These are phyloP conservation scores for Clusia tigrina DNA, from an alignment of 2,888 invertebrate genomes.

Conservation along the genomic window DNA sequence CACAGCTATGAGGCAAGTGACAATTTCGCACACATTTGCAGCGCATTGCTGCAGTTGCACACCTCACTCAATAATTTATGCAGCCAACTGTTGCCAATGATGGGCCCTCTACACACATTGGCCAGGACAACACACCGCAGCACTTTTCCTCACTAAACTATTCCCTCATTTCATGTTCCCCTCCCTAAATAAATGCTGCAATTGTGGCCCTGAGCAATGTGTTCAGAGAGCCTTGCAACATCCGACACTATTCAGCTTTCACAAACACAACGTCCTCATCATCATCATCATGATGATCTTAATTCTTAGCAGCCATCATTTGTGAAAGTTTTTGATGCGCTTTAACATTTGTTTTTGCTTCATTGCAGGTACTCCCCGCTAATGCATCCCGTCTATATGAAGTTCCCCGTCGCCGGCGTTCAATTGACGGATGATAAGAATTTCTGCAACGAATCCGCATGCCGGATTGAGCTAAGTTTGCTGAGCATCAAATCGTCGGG, in stretches of 20 bases:
- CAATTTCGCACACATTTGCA: background rate
- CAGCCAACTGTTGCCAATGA: background rate
- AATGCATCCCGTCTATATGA: conserved; percentile 55
- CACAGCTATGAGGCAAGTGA: background rate
- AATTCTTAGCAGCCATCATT: conserved; percentile 41
- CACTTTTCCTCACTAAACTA: too few relatives aligned
- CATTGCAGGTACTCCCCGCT: conserved; percentile 57
- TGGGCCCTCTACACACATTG: too few relatives aligned
- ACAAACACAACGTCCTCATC: background rate
- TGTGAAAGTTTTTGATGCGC: conserved; percentile 40
- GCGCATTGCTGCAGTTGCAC: background rate
- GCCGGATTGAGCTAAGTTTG: conserved; percentile 57
- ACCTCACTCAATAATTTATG: background rate
- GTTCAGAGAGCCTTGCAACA: too few relatives aligned
- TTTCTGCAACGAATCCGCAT: conserved; percentile 58
- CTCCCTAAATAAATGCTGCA: too few relatives aligned
- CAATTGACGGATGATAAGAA: conserved; percentile 52
- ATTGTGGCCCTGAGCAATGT: too few relatives aligned
- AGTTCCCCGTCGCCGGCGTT: conserved; percentile 56
- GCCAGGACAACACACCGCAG: background rate
- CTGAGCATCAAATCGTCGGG: conserved; percentile 63
- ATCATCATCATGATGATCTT: too few relatives aligned
- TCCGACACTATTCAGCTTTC: too few relatives aligned
- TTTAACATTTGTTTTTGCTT: background rate
- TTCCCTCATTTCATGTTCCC: too few relatives aligned